Evolutionary conservation across 2,797 vertebrate species (phyloP), one percentile per base, ranked within the genome.

Genomic region (Simalia tracyae): DNA sequence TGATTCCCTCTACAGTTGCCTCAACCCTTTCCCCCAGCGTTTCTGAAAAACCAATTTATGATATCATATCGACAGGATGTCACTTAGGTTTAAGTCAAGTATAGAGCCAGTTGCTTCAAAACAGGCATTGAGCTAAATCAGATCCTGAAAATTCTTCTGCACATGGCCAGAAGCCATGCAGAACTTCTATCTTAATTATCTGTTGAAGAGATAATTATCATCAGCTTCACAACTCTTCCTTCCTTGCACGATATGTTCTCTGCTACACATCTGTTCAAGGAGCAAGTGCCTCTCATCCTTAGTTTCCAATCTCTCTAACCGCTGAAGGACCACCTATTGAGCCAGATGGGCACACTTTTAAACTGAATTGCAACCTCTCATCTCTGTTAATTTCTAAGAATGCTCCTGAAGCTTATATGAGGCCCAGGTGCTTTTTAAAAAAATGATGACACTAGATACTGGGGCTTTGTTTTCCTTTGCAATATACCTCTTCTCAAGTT

Each of bases 61-160:
- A 89, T 92, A 3, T 92, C 86, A 86, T 26, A 24, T 91, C 68
- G 84, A 92, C 6, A 88, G 93, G 6, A 26, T 42, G 50, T 50
- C n/a, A 91, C 22, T 81, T 88, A 92, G 91, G 28, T 22, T 81
- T 81, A 81, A 46, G 42, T 81, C 42, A 81, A 24, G 19, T 42
- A 81, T 81, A 46, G 76, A 81, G 22, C 3, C 76, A 64, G 3
- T n/a, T 85, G 56, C 85, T 87, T 60, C 36, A 87, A 91, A 61
- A 28, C 46, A 56, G 66, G 50, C 31, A 36, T 42, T 46, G 9
- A 31, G n/a, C 36, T 54, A 87, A 36, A 76, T 86, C 56, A 66
- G 84, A 91, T 59, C 17, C 5, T 60, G 54, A 57, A 72, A 50
- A 28, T 14, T 76, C 15, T n/a, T 8, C 42, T 87, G 54, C 19